Conservation (phyloP, 2,113 vertebrate genomes). For the Varanus salvator region DNA sequence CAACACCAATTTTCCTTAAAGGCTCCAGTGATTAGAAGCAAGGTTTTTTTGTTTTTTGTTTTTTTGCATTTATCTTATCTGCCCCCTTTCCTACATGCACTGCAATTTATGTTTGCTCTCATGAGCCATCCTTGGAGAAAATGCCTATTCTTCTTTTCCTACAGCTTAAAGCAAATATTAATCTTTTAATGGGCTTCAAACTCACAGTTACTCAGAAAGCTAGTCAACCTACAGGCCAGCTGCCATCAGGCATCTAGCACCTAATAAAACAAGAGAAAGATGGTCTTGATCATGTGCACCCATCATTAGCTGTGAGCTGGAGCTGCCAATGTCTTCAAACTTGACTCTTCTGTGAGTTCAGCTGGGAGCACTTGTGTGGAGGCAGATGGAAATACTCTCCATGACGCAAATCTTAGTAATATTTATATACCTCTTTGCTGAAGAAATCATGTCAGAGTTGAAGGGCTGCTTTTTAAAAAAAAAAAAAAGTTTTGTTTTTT, state of each 20-base stretch:
- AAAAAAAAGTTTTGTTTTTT: not conserved
- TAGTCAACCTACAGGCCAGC: constrained; percentile 30
- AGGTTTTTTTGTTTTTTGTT: not conserved
- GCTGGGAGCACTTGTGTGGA: constrained; percentile 32
- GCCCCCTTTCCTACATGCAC: not conserved
- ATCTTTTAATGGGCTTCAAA: constrained; percentile 51
- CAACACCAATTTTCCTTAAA: not conserved
- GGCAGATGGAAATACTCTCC: constrained; percentile 11
- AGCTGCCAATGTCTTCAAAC: not conserved
- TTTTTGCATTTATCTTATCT: not conserved
- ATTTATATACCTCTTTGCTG: not conserved
- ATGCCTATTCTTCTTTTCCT: constrained; percentile 40
- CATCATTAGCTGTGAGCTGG: not conserved
- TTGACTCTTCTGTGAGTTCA: not conserved
- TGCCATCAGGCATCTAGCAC: constrained; percentile 48
- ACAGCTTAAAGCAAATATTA: constrained; percentile 9
- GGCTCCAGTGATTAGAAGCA: not conserved
- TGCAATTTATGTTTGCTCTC: constrained; percentile 1
- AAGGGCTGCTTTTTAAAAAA: not conserved
- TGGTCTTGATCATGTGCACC: constrained; percentile 8
- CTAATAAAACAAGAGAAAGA: constrained; percentile 51
- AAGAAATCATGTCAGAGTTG: constrained; percentile 2
- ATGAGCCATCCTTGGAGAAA: constrained; percentile 30
- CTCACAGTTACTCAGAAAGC: constrained; percentile 41
- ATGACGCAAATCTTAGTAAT: not conserved